Evolutionary conservation across 2,888 invertebrate genomes (phyloP).

Genomic region (Stenichneumon culpator): DNA sequence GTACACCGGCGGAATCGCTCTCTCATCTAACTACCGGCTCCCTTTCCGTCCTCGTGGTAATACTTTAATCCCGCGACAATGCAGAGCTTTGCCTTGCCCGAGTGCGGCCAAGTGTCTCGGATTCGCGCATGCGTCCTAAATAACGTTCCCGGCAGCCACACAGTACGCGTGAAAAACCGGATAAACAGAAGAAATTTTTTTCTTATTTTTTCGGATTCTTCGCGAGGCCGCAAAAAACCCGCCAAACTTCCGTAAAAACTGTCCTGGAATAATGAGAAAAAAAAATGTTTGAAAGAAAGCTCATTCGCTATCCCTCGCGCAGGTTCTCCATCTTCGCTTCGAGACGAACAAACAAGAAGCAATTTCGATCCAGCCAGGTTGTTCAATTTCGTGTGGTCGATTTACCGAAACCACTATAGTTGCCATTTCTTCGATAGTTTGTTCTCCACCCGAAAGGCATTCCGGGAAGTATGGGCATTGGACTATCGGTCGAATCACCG

Average conservation of each 20-base stretch:
- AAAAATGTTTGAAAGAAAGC: not conserved
- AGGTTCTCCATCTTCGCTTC: not conserved
- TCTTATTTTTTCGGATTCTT: not conserved
- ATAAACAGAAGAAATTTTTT: not conserved
- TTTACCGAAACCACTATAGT: not conserved
- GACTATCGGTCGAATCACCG: conserved; percentile 29
- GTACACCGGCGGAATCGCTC: conserved; percentile 6
- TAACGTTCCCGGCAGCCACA: conserved; percentile 30
- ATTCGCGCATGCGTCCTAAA: conserved; percentile 59
- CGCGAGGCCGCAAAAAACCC: not conserved
- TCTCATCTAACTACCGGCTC: conserved; percentile 41
- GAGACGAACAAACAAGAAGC: not conserved
- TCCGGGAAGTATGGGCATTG: conserved; percentile 8
- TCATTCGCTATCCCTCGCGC: not conserved
- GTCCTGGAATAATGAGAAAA: not conserved
- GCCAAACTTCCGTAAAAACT: not conserved
- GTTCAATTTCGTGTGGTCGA: not conserved
- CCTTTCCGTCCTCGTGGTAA: conserved; percentile 62
- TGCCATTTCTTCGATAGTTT: conserved; percentile 9
- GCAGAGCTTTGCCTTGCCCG: conserved; percentile 69
- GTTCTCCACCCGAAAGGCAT: conserved; percentile 5
- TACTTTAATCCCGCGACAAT: conserved; percentile 75
- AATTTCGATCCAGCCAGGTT: not conserved
- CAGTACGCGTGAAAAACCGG: not conserved
- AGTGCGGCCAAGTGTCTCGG: conserved; percentile 52